Base-by-base conservation (phyloP, 2,888 invertebrate genomes). In the Phlogophora meticulosa region DNA sequence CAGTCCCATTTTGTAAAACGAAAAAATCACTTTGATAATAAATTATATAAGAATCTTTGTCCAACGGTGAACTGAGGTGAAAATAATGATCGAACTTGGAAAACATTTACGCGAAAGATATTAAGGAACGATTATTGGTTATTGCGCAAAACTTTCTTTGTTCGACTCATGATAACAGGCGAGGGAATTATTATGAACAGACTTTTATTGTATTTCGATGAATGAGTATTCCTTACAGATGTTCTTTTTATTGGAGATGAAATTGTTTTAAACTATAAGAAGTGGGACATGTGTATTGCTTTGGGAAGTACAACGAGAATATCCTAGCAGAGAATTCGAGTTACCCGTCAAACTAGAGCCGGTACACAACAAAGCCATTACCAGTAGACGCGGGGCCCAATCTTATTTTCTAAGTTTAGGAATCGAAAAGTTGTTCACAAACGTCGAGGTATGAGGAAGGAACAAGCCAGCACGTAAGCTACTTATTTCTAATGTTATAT, bases 281-380 rank as follows among this genome's bases (percentile, higher is more conserved):
- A 87, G 76, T 82, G 67, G 68, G 81, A 88, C 88, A 88, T 77
- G 78, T 87, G 88, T 88, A 85, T 81, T 87, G 84, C 87, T 88
- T 85, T 82, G 75, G 77, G 77, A 86, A 88, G 82, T 88, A 87
- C 83, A 85, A 82, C 88, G 87, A 87, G 88, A 90, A 90, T 90
- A 90, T 88, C 84, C 85, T 83, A 80, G 87, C 74, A 84, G 88
- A 85, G 87, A 88, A 89, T 87, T 85, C 86, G 85, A 90, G 86
- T 87, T 85, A 84, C 87, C 86, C 88, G 90, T 89, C 89, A 89
- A 89, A 91, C 84, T 84, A 79, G 85, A 87, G 85, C 87, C 87
- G 82, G 89, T 89, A 93, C 93, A 93, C 91, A 92, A 93, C 90
- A 93, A 93, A 92, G 90, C 93, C 92, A 93, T 93, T 93, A 93